These are phyloP conservation scores for Panthera leo DNA, from an alignment of 2,113 vertebrate genomes.

Conservation along the genomic window DNA sequence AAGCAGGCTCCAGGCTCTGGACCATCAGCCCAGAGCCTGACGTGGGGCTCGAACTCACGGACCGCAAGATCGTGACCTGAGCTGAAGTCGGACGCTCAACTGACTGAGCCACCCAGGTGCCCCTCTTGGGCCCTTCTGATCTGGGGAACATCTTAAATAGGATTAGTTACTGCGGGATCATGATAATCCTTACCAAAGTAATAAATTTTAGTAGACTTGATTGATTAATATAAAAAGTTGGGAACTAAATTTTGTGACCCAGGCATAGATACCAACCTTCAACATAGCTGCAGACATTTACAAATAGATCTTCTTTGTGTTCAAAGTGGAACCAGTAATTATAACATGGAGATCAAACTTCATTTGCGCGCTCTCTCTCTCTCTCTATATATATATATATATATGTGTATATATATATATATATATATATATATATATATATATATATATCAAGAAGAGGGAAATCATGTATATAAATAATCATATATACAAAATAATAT, in stretches of 20 bases:
- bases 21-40: too few relatives aligned
- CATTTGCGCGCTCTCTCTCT: neutral
- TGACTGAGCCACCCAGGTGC: too few relatives aligned
- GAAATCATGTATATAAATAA: too few relatives aligned
- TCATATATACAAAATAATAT: too few relatives aligned
- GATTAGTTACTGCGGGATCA: neutral
- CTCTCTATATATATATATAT: too few relatives aligned
- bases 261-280: conserved; percentile 59
- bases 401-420: too few relatives aligned
- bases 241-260: conserved; percentile 61
- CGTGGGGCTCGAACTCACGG: too few relatives aligned
- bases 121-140: neutral
- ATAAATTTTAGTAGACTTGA: conserved; percentile 56
- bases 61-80: too few relatives aligned
- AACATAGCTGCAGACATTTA: conserved; percentile 35
- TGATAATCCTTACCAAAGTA: conserved; percentile 66
- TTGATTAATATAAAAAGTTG: conserved; percentile 68
- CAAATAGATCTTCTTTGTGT: conserved; percentile 31
- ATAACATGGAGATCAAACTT: conserved; percentile 13
- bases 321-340: conserved; percentile 39
- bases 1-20: too few relatives aligned
- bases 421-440: too few relatives aligned
- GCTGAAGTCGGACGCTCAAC: too few relatives aligned
- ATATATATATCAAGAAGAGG: too few relatives aligned
- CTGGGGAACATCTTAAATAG: conserved; percentile 57